A percentile compares a stretch with the other conserved stretches of the same genome.
Evolutionary conservation across 2,113 vertebrate genomes (phyloP).

Genomic region (Platichthys flesus): DNA sequence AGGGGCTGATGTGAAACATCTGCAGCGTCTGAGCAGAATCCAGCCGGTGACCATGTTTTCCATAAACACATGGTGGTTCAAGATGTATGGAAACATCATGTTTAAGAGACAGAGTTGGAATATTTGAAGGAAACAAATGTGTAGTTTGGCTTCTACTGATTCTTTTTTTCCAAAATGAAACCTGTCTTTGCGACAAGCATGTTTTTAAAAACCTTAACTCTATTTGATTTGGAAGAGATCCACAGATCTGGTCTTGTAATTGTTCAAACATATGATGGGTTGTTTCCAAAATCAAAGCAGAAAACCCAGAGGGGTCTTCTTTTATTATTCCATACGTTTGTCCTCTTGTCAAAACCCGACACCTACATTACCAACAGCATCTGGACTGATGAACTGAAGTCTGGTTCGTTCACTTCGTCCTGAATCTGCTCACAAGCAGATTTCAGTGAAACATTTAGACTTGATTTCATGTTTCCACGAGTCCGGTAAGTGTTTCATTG

Average conservation of each 20-base stretch:
- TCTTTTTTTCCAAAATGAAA: not conserved
- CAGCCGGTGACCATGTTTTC: not conserved
- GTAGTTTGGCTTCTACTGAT: not conserved
- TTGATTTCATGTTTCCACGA: no score
- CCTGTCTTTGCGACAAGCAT: not conserved
- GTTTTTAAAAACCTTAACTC: not conserved
- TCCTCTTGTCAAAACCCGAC: not conserved
- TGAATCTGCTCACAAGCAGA: not conserved
- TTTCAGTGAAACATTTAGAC: not conserved
- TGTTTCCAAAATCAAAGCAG: no score
- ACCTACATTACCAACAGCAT: not conserved
- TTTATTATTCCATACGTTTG: not conserved
- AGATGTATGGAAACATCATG: not conserved
- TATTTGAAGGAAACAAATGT: not conserved
- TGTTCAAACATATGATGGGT: no score
- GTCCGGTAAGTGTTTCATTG: not conserved
- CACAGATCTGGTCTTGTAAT: no score
- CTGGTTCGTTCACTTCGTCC: not conserved
- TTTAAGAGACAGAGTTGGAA: not conserved
- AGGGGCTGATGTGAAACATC: not conserved
- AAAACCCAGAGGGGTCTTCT: not conserved
- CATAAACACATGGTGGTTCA: not conserved
- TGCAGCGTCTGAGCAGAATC: not conserved
- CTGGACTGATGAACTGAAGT: not conserved
- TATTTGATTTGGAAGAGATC: no score